Conservation (phyloP, 1,140 invertebrate genomes). For the Paramacrobiotus metropolitanus region DNA sequence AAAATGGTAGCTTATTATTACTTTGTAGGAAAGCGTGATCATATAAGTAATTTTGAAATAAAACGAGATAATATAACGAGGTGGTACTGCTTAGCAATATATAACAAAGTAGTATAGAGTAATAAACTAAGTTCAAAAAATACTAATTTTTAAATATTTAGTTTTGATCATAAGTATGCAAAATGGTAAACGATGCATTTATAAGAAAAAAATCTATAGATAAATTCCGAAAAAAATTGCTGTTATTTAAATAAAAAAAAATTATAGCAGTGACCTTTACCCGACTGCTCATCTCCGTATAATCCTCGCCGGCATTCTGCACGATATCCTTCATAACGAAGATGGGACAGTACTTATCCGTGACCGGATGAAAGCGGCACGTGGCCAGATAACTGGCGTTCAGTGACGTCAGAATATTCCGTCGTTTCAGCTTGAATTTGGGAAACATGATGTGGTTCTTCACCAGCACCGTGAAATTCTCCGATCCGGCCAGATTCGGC, state of each 20-base stretch:
- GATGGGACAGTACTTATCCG: constrained; percentile 26
- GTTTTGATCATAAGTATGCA: background rate
- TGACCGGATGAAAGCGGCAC: constrained; percentile 22
- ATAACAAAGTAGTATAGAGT: too few relatives aligned
- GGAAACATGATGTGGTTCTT: constrained; percentile 32
- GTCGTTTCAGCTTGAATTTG: constrained; percentile 21
- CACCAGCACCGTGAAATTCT: constrained; percentile 30
- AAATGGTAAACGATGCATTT: background rate
- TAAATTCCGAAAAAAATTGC: background rate
- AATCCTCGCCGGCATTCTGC: constrained; percentile 19
- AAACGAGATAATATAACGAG: too few relatives aligned
- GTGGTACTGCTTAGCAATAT: too few relatives aligned
- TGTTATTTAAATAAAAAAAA: too few relatives aligned
- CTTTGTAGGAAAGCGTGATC: too few relatives aligned
- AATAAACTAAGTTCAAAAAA: too few relatives aligned
- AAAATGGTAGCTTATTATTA: too few relatives aligned
- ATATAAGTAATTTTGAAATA: too few relatives aligned
- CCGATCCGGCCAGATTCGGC: constrained; percentile 19
- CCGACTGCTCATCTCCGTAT: constrained; percentile 9
- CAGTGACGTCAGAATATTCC: constrained; percentile 24
- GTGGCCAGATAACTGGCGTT: constrained; percentile 20
- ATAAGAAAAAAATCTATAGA: background rate
- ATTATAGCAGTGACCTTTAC: background rate
- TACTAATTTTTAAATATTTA: too few relatives aligned
- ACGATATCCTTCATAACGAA: constrained; percentile 27